Conservation (phyloP, 2,113 vertebrate species). For the Zootoca vivipara region DNA sequence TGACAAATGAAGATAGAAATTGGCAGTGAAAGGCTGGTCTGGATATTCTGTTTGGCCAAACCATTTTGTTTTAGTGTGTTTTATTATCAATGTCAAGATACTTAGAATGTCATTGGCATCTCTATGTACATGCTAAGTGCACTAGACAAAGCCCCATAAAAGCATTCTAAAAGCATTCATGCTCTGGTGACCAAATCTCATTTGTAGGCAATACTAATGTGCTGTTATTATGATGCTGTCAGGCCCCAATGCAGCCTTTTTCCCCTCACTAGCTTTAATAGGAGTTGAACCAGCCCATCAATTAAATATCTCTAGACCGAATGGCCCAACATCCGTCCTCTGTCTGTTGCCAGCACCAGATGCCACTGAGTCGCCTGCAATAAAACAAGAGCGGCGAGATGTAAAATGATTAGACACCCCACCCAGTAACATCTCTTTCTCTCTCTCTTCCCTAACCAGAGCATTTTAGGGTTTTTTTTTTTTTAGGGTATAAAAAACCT, state of each 20-base stretch:
- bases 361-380: not conserved
- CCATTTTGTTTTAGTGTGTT: not conserved
- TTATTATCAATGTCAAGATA: constrained; percentile 6
- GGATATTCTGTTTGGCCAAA: constrained; percentile 7
- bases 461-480: not conserved
- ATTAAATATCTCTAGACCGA: constrained; percentile 12
- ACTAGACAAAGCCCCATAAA: constrained; percentile 22
- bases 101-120: constrained; percentile 4
- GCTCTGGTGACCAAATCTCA: not conserved
- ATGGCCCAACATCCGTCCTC: not conserved
- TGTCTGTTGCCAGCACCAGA: constrained; percentile 1
- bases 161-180: constrained; percentile 5
- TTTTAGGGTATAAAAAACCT: too few relatives aligned
- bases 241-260: not conserved
- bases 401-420: not conserved
- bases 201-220: constrained; percentile 2
- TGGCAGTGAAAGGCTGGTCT: not conserved
- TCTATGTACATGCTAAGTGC: constrained; percentile 19
- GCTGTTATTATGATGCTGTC: constrained; percentile 20
- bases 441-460: not conserved
- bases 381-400: not conserved
- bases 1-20: not conserved
- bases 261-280: not conserved
- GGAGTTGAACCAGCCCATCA: not conserved
- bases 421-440: not conserved